Evolutionary conservation across 1,140 invertebrate species (phyloP).

Genomic region (Sipha flava): DNA sequence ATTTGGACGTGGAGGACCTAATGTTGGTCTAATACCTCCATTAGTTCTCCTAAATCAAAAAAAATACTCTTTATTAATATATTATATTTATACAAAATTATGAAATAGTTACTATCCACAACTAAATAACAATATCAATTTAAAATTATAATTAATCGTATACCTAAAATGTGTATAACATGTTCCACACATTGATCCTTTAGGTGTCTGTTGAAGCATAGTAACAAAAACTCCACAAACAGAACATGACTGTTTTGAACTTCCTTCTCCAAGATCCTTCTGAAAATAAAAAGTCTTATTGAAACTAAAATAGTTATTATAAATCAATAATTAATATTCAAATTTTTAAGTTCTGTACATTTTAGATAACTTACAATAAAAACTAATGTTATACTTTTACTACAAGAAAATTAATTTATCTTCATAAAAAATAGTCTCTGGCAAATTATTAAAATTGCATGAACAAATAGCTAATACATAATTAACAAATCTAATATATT

Average conservation of each 20-base stretch:
- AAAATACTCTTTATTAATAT: not conserved
- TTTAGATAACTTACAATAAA: no score
- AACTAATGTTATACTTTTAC: no score
- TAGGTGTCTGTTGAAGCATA: slow-evolving; percentile 60
- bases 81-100: no score
- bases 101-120: no score
- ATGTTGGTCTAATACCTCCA: slow-evolving; percentile 48
- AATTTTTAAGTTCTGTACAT: no score
- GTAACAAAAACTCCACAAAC: slow-evolving; percentile 70
- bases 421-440: no score
- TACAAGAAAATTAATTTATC: no score
- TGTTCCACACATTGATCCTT: slow-evolving; percentile 66
- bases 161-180: slow-evolving; percentile 75
- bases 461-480: no score
- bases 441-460: no score
- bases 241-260: slow-evolving; percentile 54
- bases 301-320: not conserved
- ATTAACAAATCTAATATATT: no score
- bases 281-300: slow-evolving; percentile 35
- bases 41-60: slow-evolving; percentile 46
- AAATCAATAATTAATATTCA: not conserved
- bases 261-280: slow-evolving; percentile 49
- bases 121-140: no score
- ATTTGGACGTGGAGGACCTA: slow-evolving; percentile 46
- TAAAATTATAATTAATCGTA: no score